Evolutionary conservation across 2,888 invertebrate species (phyloP), one percentile per base, ranked within the genome.

Genomic region (Agriopis aurantiaria): DNA sequence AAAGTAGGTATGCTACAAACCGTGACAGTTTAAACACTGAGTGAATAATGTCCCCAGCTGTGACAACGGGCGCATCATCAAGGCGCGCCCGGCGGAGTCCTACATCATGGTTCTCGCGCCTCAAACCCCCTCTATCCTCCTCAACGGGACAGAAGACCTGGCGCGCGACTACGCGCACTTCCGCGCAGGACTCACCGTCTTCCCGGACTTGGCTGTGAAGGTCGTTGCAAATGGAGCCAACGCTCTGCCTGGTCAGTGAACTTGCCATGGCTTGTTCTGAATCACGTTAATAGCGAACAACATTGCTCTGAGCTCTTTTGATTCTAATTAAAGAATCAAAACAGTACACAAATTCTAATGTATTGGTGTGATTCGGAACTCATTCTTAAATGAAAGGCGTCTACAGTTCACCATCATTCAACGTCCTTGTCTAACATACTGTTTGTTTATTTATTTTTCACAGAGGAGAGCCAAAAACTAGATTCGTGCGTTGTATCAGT

Each of bases 401-500:
- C 23, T 33, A 33, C 23, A 33, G 23, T 33, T 33, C 33, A 4
- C 17, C 17, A 23, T 23, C 17, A 2, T 23, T 33, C 33, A 33
- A 33, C 33, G 33, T 33, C 8, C 9, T 43, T 2, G 9, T 43
- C 43, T 43, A 43, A 43, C 9, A 10, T 43, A 43, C 41, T 41
- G 41, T 43, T 1, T 41, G 41, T 43, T 1, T 43, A 7, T 49
- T n/a, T n/a, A 14, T 23, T 0, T 3, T 11, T 4, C 10, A 0
- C 87, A 76, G 83, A 87, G 12, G 86, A 83, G 40, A 84, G 84
- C 65, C 96, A 97, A 86, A 96, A 97, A 87, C 90, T 99, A 80
- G 99, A 99, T 90, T 98, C 98, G 65, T 99, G 99, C 91, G 97
- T 97, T 72, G 97, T 99, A 68, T 97, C 98, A 56, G 98, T 99